Evolutionary conservation across 2,888 invertebrate genomes (phyloP), one percentile per base, ranked within the genome.

Genomic region (Machimus rusticus): DNA sequence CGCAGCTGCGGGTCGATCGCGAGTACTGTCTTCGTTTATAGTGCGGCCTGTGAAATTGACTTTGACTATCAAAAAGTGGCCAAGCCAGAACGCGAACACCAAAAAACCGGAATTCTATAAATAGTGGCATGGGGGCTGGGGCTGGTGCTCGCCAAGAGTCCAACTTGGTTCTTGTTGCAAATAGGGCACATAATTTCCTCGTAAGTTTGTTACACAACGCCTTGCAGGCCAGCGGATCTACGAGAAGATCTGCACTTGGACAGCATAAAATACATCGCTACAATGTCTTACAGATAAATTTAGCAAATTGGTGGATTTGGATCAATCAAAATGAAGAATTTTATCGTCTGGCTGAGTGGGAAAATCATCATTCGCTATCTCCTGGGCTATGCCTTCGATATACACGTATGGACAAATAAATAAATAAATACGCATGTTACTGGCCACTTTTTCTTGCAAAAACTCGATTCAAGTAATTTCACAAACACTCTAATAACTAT

Each of bases 81-180:
- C 46, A 55, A 37, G 74, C 81, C 76, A 87, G 87, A 87, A 86
- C 55, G 74, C 86, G 85, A 87, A 87, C 86, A 86, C 86, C 74
- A 57, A 88, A 88, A 88, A 88, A 87, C 87, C 87, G 87, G 87
- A 88, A 88, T 87, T 88, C 86, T 87, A 88, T 66, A 88, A 86
- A 86, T 88, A 88, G 87, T 85, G 51, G 46, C 76, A 82, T 78
- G 87, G 51, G 88, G 87, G 78, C 78, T 85, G 79, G 66, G 28
- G 76, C 78, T 76, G 82, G 31, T n/a, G 14, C 66, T 84, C 66
- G 37, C 78, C 19, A 34, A n/a, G 43, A 51, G 43, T 19, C 55
- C 31, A 23, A 81, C 9, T 51, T 51, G 19, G 55, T 81, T 79
- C 51, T 81, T 66, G 66, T 66, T 84, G 84, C 57, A 81, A 81